These are phyloP conservation scores for Neolamprologus toae DNA, from an alignment of 2,113 vertebrate genomes.

Conservation along the genomic window DNA sequence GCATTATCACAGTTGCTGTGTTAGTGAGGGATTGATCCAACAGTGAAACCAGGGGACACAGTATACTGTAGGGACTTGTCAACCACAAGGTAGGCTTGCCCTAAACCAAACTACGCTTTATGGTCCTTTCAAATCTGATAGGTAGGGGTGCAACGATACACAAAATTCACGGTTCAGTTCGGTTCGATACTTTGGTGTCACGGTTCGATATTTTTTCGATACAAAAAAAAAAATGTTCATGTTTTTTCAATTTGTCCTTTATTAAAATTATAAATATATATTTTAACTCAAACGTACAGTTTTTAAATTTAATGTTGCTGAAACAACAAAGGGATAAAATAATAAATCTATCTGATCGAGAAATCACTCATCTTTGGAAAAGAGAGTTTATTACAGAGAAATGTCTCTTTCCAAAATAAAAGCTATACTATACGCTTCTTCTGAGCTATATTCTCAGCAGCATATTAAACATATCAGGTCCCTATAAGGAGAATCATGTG, in stretches of 20 bases:
- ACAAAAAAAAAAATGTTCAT: neutral
- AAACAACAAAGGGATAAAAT: neutral
- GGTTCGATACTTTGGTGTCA: neutral
- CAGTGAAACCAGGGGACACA: neutral
- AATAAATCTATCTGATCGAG: too few relatives aligned
- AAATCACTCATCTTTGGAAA: too few relatives aligned
- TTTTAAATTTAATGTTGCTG: neutral
- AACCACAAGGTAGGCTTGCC: neutral
- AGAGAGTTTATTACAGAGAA: too few relatives aligned
- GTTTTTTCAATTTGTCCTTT: neutral
- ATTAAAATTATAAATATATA: neutral
- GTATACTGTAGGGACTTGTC: neutral
- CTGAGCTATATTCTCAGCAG: too few relatives aligned
- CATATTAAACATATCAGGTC: too few relatives aligned
- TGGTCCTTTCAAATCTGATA: neutral
- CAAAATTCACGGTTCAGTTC: neutral
- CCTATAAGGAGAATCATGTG: too few relatives aligned
- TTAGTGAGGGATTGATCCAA: neutral
- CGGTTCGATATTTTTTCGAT: rapidly evolving
- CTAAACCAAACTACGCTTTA: neutral
- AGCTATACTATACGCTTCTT: too few relatives aligned
- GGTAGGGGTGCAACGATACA: neutral
- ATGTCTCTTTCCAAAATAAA: too few relatives aligned
- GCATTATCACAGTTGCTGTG: neutral
- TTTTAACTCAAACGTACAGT: neutral